Evolutionary conservation across 2,797 vertebrate genomes (phyloP).

Genomic region (Ataeniobius toweri): DNA sequence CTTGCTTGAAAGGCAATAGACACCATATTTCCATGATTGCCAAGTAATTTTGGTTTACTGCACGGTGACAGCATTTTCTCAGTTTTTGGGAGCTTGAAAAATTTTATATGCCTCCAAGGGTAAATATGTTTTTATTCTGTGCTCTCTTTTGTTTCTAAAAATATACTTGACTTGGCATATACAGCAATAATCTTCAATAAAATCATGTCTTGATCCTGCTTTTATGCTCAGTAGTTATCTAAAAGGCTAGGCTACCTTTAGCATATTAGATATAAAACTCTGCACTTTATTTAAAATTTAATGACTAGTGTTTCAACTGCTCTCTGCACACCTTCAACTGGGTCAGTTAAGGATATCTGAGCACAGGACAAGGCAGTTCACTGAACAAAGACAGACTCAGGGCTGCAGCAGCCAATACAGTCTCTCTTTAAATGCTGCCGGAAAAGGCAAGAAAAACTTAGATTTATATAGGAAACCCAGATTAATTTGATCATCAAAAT

Average conservation of each 20-base stretch:
- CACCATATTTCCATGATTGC: constrained; percentile 8
- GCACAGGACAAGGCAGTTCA: not conserved
- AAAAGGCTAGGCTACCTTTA: too few species aligned
- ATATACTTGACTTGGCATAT: not conserved
- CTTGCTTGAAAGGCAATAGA: constrained; percentile 8
- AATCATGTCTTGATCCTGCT: not conserved
- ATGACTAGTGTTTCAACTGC: too few species aligned
- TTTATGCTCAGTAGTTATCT: too few species aligned
- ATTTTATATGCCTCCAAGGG: not conserved
- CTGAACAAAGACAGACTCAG: not conserved
- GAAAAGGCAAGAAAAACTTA: not conserved
- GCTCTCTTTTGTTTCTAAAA: not conserved
- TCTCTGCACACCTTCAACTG: too few species aligned
- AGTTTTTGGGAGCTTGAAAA: not conserved
- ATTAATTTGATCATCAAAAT: not conserved
- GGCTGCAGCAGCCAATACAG: not conserved
- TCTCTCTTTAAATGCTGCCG: not conserved
- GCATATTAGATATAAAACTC: too few species aligned
- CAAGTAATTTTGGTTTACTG: constrained; percentile 12
- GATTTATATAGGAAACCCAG: not conserved
- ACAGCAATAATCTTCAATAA: not conserved
- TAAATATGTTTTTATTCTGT: not conserved
- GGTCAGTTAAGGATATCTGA: too few species aligned
- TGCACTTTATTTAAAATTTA: too few species aligned
- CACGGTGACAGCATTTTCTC: not conserved